Base-by-base conservation (phyloP, 2,113 vertebrate species). In the Vidua chalybeata region DNA sequence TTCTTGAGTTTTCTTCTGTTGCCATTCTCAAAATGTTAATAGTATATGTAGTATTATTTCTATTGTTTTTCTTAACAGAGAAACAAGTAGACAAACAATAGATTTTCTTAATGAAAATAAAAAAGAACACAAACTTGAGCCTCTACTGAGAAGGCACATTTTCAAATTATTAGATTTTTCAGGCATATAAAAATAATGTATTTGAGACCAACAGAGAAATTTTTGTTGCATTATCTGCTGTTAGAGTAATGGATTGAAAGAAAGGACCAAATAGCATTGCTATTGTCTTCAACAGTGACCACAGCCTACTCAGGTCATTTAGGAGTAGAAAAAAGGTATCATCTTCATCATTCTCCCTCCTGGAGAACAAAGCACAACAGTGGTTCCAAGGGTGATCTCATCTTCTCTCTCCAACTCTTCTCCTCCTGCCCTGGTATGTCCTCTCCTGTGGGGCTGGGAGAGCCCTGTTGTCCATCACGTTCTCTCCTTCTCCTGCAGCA, bases 401-500 rank as follows among this genome's bases (percentile, higher is more conserved):
- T 51, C 68, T 37, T 74, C 30, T 45, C 6, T n/a, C 27, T 39
- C 49, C 24, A 85, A 2, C 28, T 19, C 22, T 87, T 61, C 48
- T 61, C 10, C 30, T 74, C 19, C 11, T 48, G 73, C 30, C 18
- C n/a, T 39, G 10, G 11, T 35, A 48, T 51, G 24, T 56, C n/a
- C 30, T 63, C 14, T 93, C 10, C 26, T 39, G 8, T 0, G 1
- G 33, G 30, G 33, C 30, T 76, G 19, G 13, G n/a, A 71, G 13
- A 77, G 31, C 15, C 48, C 55, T 69, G 51, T 6, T 12, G 0
- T 22, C 59, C 33, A 6, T 54, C 52, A 5, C 0, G 0, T 39
- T 11, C n/a, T 77, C 43, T 49, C n/a, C 79, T 84, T 27, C 72
- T 31, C 4, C 49, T 85, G 15, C 18, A 33, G 48, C 37, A 15